Evolutionary conservation across 2,888 invertebrate species (phyloP).

Genomic region (Cosmia pyralina): DNA sequence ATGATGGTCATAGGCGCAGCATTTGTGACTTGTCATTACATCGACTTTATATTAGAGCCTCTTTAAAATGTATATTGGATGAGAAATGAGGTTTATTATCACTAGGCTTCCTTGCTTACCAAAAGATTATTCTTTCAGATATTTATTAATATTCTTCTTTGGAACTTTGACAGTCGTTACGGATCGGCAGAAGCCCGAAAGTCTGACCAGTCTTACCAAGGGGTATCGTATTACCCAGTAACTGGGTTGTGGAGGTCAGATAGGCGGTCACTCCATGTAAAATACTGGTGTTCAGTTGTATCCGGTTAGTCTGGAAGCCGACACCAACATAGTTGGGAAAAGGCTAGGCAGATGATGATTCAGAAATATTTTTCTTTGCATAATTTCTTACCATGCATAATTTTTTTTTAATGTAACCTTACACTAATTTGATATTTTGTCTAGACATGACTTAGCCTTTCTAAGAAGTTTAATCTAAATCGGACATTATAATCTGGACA

Average conservation of each 20-base stretch:
- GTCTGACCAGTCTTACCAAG: too few species aligned
- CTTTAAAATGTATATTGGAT: slow-evolving; percentile 48
- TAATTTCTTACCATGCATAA: background rate
- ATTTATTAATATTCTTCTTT: too few species aligned
- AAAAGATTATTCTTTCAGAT: background rate
- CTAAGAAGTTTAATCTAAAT: background rate
- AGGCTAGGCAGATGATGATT: too few species aligned
- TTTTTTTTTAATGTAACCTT: background rate
- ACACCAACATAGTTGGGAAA: too few species aligned
- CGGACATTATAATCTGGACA: background rate
- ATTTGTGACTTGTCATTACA: slow-evolving; percentile 57
- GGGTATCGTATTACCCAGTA: too few species aligned
- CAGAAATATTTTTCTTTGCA: background rate
- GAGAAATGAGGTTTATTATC: slow-evolving; percentile 38
- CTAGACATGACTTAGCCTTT: background rate
- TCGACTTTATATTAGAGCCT: slow-evolving; percentile 26
- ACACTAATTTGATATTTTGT: background rate
- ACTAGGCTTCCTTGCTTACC: background rate
- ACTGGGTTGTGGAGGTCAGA: too few species aligned
- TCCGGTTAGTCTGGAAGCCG: too few species aligned
- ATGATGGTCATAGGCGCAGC: slow-evolving; percentile 43
- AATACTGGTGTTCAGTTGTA: too few species aligned
- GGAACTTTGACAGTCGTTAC: too few species aligned
- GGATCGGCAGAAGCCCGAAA: too few species aligned
- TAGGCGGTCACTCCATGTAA: too few species aligned